Base-by-base conservation (phyloP, 2,888 invertebrate genomes). In the Netelia virgata region DNA sequence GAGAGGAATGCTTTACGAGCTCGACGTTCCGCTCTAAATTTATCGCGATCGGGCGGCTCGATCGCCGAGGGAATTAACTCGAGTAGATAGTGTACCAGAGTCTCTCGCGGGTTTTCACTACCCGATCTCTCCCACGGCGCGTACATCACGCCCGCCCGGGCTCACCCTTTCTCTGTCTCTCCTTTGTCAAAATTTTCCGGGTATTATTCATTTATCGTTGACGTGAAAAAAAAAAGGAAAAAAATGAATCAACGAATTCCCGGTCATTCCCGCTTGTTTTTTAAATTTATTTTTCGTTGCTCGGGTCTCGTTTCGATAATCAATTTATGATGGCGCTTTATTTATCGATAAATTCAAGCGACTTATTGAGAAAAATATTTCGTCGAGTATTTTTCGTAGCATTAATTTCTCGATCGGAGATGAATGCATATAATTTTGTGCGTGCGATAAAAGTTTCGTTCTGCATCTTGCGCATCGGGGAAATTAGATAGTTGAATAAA, bases 21-120 rank as follows among this genome's bases (percentile, higher is more conserved):
- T 84, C 84, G 77, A 77, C 84, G 81, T 84, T 84, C 84, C 80
- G 81, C 81, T 84, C 84, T 81, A 84, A 81, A 84, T 81, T 84
- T 81, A 81, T 81, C 84, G 77, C 84, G 82, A 79, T 82, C 84
- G 84, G 74, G 36, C 66, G 16, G 9, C 43, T 64, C 70, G 82
- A 82, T 84, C 78, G 77, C 43, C 72, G 79, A 72, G 72, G 79
- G 79, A 79, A 85, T 85, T 76, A 76, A 85, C 70, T 85, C 79
- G 82, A 72, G 78, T 57, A 59, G 74, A 84, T 78, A 66, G 43
- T 47, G 74, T 55, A 43, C 61, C 41, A 53, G 23, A 64, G 36
- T 50, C 75, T 64, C 43, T 53, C 57, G 28, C 23, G 69, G 80
- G 69, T 63, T 59, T 74, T 69, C 69, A 43, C 20, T 47, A 10